A percentile compares a stretch with the other conserved stretches of the same genome.
Evolutionary conservation across 2,888 invertebrate genomes (phyloP).

Genomic region (Philopedon plagiatum): DNA sequence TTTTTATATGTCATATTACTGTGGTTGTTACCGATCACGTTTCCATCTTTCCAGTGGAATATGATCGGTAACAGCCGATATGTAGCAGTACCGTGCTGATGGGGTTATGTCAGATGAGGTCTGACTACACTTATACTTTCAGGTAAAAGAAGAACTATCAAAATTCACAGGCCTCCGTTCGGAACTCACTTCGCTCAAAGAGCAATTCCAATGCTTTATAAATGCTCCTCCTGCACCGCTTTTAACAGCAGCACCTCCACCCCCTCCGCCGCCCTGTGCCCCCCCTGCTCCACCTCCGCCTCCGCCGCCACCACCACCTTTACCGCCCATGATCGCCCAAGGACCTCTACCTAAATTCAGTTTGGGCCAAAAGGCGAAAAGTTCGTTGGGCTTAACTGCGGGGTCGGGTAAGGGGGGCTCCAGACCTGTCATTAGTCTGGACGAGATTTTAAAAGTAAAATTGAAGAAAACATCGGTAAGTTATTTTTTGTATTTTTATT

Average conservation of each 20-base stretch:
- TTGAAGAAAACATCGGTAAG: slow-evolving; percentile 64
- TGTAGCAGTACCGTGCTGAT: too few species aligned
- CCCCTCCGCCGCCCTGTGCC: slow-evolving; percentile 29
- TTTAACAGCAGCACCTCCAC: slow-evolving; percentile 26
- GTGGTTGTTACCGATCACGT: too few species aligned
- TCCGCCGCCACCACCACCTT: slow-evolving; percentile 55
- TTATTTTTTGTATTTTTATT: slow-evolving; percentile 41
- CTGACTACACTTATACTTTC: slow-evolving; percentile 27
- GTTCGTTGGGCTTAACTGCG: slow-evolving; percentile 9
- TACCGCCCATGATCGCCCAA: slow-evolving; percentile 58
- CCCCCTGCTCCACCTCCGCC: slow-evolving; percentile 58
- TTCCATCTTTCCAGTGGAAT: too few species aligned
- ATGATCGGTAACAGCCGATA: too few species aligned
- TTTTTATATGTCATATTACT: too few species aligned
- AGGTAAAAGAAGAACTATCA: slow-evolving; percentile 52
- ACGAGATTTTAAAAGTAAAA: slow-evolving; percentile 66
- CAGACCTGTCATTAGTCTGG: slow-evolving; percentile 65
- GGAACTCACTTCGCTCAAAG: slow-evolving; percentile 53
- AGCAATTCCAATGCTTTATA: slow-evolving; percentile 49
- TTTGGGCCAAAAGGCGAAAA: slow-evolving; percentile 51
- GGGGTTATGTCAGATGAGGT: too few species aligned
- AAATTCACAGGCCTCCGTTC: slow-evolving; percentile 49
- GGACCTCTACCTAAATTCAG: slow-evolving; percentile 20
- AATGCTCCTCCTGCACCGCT: not conserved
- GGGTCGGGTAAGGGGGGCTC: slow-evolving; percentile 46